Evolutionary conservation across 2,113 vertebrate species (phyloP).

Genomic region (Butastur rufipennis): DNA sequence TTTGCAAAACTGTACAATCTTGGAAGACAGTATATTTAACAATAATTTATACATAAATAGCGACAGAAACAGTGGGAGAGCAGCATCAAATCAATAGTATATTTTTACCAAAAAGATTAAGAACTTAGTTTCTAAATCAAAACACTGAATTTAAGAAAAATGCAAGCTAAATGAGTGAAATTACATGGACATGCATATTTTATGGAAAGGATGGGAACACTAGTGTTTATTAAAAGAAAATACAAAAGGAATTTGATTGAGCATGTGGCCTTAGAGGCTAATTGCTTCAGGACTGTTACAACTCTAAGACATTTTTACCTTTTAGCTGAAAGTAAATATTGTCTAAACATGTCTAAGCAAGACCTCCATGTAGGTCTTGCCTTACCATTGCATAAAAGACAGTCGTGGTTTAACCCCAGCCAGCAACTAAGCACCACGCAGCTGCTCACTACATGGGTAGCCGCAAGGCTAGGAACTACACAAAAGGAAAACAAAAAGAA

Average conservation of each 20-base stretch:
- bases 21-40: neutral
- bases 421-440: no score
- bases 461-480: neutral
- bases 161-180: neutral
- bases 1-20: neutral
- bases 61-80: neutral
- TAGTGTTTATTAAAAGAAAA: neutral
- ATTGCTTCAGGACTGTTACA: neutral
- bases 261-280: neutral
- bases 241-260: neutral
- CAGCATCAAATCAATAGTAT: neutral
- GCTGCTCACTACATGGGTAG: neutral
- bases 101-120: neutral
- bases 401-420: no score
- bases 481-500: neutral
- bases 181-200: neutral
- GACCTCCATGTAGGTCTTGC: neutral
- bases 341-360: neutral
- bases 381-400: neutral
- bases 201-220: neutral
- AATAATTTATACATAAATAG: neutral
- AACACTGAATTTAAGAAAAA: neutral
- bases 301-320: neutral
- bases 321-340: neutral
- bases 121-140: neutral